A percentile compares a stretch with the other conserved stretches of the same genome.
phyloP scores from a whole-genome alignment of 1,140 invertebrate species.

The Laupala kohalensis region DNA sequence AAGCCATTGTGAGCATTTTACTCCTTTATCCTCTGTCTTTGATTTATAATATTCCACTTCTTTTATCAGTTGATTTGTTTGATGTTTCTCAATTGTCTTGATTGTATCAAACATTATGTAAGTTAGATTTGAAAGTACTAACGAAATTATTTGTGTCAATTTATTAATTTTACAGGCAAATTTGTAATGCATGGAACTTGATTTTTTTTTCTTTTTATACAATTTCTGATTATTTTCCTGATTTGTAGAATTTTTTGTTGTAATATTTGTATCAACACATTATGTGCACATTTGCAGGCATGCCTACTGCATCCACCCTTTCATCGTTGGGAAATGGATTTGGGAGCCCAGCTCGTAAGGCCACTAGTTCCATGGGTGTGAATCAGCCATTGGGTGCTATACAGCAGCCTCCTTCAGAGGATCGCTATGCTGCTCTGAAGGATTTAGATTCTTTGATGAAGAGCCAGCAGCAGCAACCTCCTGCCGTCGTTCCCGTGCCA shows the following conservation, averaged over 20 bases:
- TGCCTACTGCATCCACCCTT: constrained; percentile 27
- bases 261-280: constrained; percentile 5
- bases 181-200: too few relatives aligned
- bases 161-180: too few relatives aligned
- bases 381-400: constrained; percentile 16
- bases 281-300: constrained; percentile 20
- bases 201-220: neutral
- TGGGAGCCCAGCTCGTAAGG: constrained; percentile 9
- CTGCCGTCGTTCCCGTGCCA: neutral
- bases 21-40: too few relatives aligned
- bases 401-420: constrained; percentile 42
- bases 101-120: neutral
- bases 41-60: too few relatives aligned
- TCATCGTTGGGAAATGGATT: constrained; percentile 14
- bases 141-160: neutral
- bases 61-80: neutral
- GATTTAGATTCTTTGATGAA: constrained; percentile 60
- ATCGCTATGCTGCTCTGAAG: constrained; percentile 69
- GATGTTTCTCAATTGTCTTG: neutral
- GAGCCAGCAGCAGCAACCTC: constrained; percentile 23
- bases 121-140: neutral
- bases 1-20: too few relatives aligned
- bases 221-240: neutral
- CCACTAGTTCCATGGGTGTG: neutral
- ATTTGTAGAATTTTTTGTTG: neutral